Conservation (phyloP, 2,797 vertebrate species). For the Leuciscus waleckii region DNA sequence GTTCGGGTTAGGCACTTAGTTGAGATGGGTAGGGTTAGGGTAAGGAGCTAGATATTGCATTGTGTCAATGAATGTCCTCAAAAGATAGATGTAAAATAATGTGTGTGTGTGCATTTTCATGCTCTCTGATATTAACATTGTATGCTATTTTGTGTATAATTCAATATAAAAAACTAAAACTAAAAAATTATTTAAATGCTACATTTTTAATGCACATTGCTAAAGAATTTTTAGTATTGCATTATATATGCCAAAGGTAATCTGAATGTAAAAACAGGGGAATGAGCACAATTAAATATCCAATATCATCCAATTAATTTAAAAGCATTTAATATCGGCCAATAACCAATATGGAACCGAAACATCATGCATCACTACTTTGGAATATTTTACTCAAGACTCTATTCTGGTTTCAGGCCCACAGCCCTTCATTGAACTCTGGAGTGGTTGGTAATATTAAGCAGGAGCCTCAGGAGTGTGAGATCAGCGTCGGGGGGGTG, state of each 20-base stretch:
- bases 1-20: too few species aligned
- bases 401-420: slow-evolving; percentile 70
- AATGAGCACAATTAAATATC: background rate
- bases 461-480: slow-evolving; percentile 93
- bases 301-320: background rate
- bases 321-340: background rate
- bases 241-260: background rate
- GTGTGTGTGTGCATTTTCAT: background rate
- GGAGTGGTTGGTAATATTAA: slow-evolving; percentile 91
- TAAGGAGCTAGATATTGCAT: too few species aligned
- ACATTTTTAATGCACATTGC: background rate
- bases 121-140: background rate
- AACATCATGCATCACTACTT: background rate
- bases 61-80: too few species aligned
- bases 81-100: background rate
- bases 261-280: too few species aligned
- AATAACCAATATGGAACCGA: background rate
- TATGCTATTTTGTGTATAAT: background rate
- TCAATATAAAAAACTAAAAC: background rate
- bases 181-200: background rate
- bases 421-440: slow-evolving; percentile 85
- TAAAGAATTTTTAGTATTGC: background rate
- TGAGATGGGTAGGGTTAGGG: too few species aligned
- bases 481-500: slow-evolving; percentile 80
- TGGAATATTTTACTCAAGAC: slow-evolving; percentile 7